Conservation (phyloP, 2,888 invertebrate genomes). For the Deilephila porcellus region DNA sequence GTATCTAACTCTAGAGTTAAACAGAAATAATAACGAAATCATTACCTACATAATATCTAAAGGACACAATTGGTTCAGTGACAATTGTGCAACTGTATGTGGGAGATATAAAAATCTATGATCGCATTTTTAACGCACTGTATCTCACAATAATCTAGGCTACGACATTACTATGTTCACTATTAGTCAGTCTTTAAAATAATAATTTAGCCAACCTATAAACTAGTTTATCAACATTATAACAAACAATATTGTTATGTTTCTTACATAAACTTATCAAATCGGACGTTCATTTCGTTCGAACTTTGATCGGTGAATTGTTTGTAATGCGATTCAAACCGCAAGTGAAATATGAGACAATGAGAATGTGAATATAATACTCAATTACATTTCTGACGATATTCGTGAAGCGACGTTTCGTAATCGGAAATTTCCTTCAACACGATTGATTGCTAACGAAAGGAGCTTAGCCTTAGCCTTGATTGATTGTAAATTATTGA, state of each 20-base stretch:
- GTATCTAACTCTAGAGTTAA: background rate
- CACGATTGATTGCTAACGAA: background rate
- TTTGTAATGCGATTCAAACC: constrained; percentile 40
- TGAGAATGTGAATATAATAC: constrained; percentile 44
- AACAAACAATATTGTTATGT: constrained; percentile 17
- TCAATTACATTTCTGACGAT: background rate
- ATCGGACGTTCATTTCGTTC: constrained; percentile 11
- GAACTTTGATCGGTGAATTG: constrained; percentile 9
- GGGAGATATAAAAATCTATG: constrained; percentile 4
- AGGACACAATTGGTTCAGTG: background rate
- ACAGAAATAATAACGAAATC: background rate
- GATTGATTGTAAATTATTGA: background rate
- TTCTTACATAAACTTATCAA: constrained; percentile 6
- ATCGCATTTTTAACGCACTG: background rate
- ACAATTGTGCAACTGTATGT: constrained; percentile 13
- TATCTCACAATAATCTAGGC: background rate
- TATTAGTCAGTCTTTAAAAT: too few relatives aligned
- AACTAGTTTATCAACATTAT: constrained; percentile 1
- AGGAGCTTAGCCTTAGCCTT: background rate
- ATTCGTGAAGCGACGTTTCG: constrained; percentile 2
- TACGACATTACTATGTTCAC: background rate
- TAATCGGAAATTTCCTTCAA: constrained; percentile 11
- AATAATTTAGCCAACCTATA: background rate
- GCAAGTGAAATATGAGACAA: constrained; percentile 53
- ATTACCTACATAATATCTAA: background rate